Conservation (phyloP, 2,888 invertebrate species). For the Orthosia gothica region DNA sequence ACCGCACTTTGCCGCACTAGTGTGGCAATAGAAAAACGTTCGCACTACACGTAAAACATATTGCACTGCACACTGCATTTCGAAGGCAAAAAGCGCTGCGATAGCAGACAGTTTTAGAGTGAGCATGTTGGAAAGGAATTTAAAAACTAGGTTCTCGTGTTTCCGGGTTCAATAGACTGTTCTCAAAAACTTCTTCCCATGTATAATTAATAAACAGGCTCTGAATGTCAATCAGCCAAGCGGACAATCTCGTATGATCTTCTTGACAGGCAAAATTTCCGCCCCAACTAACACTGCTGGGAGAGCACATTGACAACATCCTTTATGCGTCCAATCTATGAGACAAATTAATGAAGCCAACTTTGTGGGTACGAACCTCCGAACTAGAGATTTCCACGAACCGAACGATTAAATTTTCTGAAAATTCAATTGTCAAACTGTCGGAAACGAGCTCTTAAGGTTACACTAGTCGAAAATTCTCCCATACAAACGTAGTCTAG, state of each 20-base stretch:
- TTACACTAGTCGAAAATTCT: too few species aligned
- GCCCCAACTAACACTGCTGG: slow-evolving; percentile 41
- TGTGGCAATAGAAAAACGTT: too few species aligned
- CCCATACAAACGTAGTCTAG: too few species aligned
- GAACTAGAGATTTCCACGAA: slow-evolving; percentile 5
- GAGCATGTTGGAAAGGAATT: too few species aligned
- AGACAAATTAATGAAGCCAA: slow-evolving; percentile 56
- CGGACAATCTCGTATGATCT: slow-evolving; percentile 49
- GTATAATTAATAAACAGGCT: slow-evolving; percentile 20
- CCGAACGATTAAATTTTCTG: slow-evolving; percentile 11
- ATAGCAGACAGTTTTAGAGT: too few species aligned
- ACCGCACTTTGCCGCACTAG: too few species aligned
- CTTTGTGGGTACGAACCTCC: slow-evolving; percentile 18
- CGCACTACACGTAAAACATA: too few species aligned
- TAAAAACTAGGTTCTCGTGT: too few species aligned
- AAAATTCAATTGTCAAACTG: slow-evolving; percentile 37
- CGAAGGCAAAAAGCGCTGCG: too few species aligned
- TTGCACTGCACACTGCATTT: too few species aligned
- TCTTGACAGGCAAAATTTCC: slow-evolving; percentile 46
- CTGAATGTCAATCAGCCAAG: slow-evolving; percentile 38
- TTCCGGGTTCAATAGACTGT: not conserved
- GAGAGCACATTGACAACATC: slow-evolving; percentile 39
- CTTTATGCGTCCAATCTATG: slow-evolving; percentile 47
- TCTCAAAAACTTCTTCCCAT: not conserved
- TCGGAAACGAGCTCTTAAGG: slow-evolving; percentile 3